Percentiles rank a stretch among this genome's conserved stretches.
Conservation (phyloP, 2,888 invertebrate species). For the Malthinus flaveolus region DNA sequence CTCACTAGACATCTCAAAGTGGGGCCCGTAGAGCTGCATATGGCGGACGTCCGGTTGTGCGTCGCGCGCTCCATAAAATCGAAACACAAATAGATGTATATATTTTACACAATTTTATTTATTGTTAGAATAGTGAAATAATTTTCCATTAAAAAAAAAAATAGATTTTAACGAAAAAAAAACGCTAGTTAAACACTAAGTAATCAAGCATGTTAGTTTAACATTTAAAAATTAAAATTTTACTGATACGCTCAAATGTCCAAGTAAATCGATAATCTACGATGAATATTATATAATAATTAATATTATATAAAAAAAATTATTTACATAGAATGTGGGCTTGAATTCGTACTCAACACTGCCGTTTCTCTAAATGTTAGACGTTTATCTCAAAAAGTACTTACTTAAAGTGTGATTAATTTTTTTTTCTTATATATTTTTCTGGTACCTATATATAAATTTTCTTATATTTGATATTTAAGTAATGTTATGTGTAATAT, state of each 20-base stretch:
- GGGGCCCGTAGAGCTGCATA: too few relatives aligned
- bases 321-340: conserved; percentile 41
- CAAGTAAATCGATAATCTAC: conserved; percentile 39
- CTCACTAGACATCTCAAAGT: too few relatives aligned
- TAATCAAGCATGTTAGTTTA: conserved; percentile 5
- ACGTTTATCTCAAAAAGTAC: conserved; percentile 25
- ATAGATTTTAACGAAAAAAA: conserved; percentile 11
- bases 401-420: conserved; percentile 24
- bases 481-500: conserved; percentile 37
- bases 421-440: conserved; percentile 21
- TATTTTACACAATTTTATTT: conserved; percentile 33
- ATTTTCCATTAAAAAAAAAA: conserved; percentile 14
- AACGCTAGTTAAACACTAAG: neutral
- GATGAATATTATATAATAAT: conserved; percentile 20
- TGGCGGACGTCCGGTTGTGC: too few relatives aligned
- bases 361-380: conserved; percentile 45
- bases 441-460: conserved; percentile 20
- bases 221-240: conserved; percentile 15
- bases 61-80: neutral
- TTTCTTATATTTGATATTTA: conserved; percentile 38
- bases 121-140: conserved; percentile 24
- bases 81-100: conserved; percentile 37
- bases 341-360: conserved; percentile 50
- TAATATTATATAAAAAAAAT: too few relatives aligned
- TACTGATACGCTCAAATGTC: conserved; percentile 44